phyloP scores from a whole-genome alignment of 2,113 vertebrate genomes.

The Dromas ardeola region DNA sequence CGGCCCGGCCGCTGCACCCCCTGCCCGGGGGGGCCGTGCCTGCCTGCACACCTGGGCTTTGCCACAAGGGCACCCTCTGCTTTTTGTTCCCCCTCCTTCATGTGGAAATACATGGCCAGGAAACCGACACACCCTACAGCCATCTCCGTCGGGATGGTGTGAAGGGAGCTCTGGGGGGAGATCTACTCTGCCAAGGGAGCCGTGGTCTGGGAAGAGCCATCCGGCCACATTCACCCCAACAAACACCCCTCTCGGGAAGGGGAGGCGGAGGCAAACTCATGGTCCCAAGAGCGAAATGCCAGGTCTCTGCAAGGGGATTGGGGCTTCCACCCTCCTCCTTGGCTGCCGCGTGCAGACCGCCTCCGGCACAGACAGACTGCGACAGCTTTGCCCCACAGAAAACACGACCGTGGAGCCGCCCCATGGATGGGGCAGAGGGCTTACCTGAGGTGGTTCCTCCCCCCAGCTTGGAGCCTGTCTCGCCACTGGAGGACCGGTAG shows the following conservation, averaged over 20 bases:
- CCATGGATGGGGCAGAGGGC: background rate
- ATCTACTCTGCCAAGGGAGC: background rate
- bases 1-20: too few relatives aligned
- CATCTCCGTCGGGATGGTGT: too few relatives aligned
- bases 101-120: accelerated
- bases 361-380: background rate
- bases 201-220: background rate
- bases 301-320: background rate
- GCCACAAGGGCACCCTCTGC: background rate
- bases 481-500: conserved; percentile 71
- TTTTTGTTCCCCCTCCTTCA: accelerated
- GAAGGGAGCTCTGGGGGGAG: background rate
- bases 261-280: background rate
- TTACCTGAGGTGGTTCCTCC: conserved; percentile 72
- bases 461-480: conserved; percentile 62
- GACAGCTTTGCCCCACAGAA: background rate
- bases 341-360: background rate
- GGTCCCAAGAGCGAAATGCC: background rate
- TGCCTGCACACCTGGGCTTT: background rate
- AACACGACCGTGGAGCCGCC: accelerated
- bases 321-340: background rate
- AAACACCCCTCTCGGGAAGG: background rate
- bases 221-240: background rate
- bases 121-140: background rate
- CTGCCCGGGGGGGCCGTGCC: too few relatives aligned